Conservation (phyloP, 2,888 invertebrate genomes). For the Cenopis cana region DNA sequence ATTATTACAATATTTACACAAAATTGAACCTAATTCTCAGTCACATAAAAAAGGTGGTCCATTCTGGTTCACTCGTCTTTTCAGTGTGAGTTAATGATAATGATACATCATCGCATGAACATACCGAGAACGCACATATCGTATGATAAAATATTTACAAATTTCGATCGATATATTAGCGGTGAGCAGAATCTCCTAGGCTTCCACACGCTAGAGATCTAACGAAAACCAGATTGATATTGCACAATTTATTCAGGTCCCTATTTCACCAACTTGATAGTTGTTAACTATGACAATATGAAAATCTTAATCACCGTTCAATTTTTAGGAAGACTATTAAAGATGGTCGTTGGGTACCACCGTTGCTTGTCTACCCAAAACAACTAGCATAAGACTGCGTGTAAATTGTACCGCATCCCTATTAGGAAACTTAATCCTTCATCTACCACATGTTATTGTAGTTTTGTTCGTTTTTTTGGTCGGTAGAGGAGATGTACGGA, state of each 20-base stretch:
- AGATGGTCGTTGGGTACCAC: neutral
- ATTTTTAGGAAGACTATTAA: neutral
- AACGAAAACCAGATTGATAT: slow-evolving; percentile 14
- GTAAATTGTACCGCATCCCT: neutral
- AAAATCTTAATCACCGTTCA: neutral
- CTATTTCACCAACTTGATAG: neutral
- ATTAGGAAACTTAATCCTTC: neutral
- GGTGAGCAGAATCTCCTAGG: slow-evolving; percentile 11
- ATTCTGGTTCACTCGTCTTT: slow-evolving; percentile 41
- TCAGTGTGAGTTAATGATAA: slow-evolving; percentile 22
- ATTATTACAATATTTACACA: slow-evolving; percentile 74
- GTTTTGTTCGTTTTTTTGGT: too few species aligned
- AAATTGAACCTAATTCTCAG: slow-evolving; percentile 82
- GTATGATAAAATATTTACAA: slow-evolving; percentile 49
- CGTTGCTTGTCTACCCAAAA: neutral
- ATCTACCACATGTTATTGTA: too few species aligned
- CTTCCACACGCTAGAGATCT: neutral
- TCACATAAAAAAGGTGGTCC: slow-evolving; percentile 73
- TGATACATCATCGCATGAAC: slow-evolving; percentile 41
- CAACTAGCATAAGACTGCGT: neutral
- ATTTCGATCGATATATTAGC: slow-evolving; percentile 31
- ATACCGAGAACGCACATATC: slow-evolving; percentile 51
- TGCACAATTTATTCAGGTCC: slow-evolving; percentile 14
- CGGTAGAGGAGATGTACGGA: too few species aligned
- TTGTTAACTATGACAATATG: neutral